Evolutionary conservation across 2,113 vertebrate genomes (phyloP).

Genomic region (Circaetus gallicus): DNA sequence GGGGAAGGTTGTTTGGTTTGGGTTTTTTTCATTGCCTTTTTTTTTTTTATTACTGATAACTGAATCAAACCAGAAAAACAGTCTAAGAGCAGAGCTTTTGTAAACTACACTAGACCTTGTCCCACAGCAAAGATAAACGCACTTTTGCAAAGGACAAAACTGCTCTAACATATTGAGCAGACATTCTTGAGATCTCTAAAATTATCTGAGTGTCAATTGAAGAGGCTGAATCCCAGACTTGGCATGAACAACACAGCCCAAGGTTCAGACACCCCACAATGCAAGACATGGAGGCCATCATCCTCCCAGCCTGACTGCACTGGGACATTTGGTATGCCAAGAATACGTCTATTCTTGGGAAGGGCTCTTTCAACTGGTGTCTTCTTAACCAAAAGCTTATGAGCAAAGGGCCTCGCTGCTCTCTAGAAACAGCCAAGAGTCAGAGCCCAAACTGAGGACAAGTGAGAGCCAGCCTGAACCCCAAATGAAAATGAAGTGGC

Average conservation of each 20-base stretch:
- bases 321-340: rapidly evolving
- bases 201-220: neutral
- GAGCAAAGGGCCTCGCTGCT: neutral
- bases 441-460: neutral
- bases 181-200: neutral
- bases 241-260: rapidly evolving
- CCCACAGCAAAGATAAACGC: neutral
- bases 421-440: neutral
- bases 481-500: rapidly evolving
- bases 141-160: neutral
- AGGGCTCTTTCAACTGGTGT: neutral
- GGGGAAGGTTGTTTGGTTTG: neutral
- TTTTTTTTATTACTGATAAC: neutral
- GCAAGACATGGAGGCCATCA: neutral
- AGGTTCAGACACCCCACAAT: neutral
- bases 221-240: neutral
- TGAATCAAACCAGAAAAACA: neutral
- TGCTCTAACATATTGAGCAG: neutral
- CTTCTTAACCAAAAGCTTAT: neutral
- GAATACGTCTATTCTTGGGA: rapidly evolving
- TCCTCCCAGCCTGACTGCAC: neutral
- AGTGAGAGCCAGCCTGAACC: rapidly evolving
- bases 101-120: neutral
- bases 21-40: rapidly evolving
- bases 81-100: neutral